Conservation (phyloP, 2,797 vertebrate genomes). For the Emydoidea blandingii region DNA sequence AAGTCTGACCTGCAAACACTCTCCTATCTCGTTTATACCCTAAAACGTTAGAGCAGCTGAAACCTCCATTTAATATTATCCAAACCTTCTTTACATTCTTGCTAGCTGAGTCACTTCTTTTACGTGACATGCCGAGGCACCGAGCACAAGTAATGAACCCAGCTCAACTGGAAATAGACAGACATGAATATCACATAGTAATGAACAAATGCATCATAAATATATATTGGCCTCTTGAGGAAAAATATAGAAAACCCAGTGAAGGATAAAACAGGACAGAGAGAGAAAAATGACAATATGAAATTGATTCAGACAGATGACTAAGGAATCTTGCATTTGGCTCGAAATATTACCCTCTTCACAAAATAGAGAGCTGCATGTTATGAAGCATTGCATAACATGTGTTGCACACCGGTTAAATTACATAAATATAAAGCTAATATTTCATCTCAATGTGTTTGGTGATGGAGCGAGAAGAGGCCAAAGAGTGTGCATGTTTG, state of each 20-base stretch:
- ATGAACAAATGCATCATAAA: slow-evolving; percentile 44
- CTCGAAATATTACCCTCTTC: slow-evolving; percentile 34
- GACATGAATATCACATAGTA: slow-evolving; percentile 34
- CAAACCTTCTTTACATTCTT: neutral
- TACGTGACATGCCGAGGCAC: slow-evolving; percentile 19
- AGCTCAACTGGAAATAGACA: slow-evolving; percentile 5
- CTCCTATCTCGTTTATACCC: neutral
- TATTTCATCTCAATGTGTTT: neutral
- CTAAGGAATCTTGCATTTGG: neutral
- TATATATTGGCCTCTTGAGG: slow-evolving; percentile 34
- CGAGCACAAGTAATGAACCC: slow-evolving; percentile 43
- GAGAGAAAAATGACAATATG: neutral
- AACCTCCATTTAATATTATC: neutral
- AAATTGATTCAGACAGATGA: slow-evolving; percentile 49
- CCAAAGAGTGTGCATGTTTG: rapidly evolving
- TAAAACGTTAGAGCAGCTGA: neutral
- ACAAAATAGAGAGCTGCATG: neutral
- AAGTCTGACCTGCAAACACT: rapidly evolving
- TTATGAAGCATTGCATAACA: neutral
- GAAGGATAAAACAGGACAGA: slow-evolving; percentile 30
- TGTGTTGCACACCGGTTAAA: neutral
- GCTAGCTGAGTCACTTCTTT: neutral
- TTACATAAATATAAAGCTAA: neutral
- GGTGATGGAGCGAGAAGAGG: neutral
- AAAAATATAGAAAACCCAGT: slow-evolving; percentile 42